Base-by-base conservation (phyloP, 2,888 invertebrate genomes). In the Andrena haemorrhoa region DNA sequence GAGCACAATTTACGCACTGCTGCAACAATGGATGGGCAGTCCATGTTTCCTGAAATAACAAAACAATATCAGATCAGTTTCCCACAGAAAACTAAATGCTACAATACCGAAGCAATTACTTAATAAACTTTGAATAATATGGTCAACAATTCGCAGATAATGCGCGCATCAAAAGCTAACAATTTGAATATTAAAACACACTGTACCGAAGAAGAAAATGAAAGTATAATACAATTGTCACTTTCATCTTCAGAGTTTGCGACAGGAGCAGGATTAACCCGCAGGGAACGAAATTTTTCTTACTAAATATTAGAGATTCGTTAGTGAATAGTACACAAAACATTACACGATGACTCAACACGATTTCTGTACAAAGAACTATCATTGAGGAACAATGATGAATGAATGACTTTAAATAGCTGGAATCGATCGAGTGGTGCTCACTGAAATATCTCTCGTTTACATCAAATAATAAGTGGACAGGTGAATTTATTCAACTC, bases 31-130 rank as follows among this genome's bases (percentile, higher is more conserved):
- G 72, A 69, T 72, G 83, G 79, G 76, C 75, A 79, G 74, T 89
- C 88, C 91, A 90, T 91, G 69, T 82, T 84, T 86, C 72, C 86
- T 88, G 51, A 20, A 82, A 74, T 35, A 63, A 83, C 29, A 58
- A 53, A 69, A 35, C 0, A 58, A 47, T 12, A 58, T 47, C 66
- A 4, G n/a, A 31, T 53, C 12, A 1, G 8, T 47, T 29, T n/a
- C 6, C 1, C 6, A 3, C 0, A 56, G 1, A 71, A 56, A n/a
- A 2, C 33, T 33, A 33, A 33, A 33, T 0, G 35, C 10, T 10
- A 10, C 35, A 0, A 35, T 35, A 2, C 10, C 35, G 10, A 41
- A 41, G 12, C 12, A 4, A 61, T 16, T 23, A 10, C 10, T 65
- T 10, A 6, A 56, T 16, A 31, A 58, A 12, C 26, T 16, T 8